A percentile compares a stretch with the other conserved stretches of the same genome.
phyloP scores from a whole-genome alignment of 30 jellyfish, hydroid and myxozoan genomes.

The Cassiopea andromeda region DNA sequence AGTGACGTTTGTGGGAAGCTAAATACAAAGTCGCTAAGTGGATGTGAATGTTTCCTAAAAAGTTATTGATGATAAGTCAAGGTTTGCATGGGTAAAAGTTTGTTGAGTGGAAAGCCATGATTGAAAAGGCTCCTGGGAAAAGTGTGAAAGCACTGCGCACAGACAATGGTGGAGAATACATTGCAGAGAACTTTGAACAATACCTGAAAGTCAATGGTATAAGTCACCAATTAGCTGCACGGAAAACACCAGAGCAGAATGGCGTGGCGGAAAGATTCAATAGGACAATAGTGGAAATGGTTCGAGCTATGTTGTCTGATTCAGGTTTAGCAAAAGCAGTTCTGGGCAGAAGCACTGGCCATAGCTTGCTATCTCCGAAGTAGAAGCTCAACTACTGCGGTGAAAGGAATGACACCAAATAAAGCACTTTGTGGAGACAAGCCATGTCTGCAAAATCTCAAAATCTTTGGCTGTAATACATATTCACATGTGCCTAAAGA shows the following conservation, averaged over 20 bases:
- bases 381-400: slow-evolving; percentile 19
- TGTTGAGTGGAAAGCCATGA: slow-evolving; percentile 43
- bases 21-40: no score
- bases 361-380: slow-evolving; percentile 6
- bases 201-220: background rate
- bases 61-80: no score
- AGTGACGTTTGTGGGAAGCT: no score
- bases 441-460: background rate
- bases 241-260: background rate
- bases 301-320: no score
- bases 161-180: no score
- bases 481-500: no score
- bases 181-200: no score
- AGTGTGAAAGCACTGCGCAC: background rate
- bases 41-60: no score
- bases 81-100: background rate
- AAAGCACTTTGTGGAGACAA: background rate
- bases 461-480: background rate
- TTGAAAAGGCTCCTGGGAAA: slow-evolving; percentile 39
- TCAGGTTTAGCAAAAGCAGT: slow-evolving; percentile 4
- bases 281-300: background rate
- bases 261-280: slow-evolving; percentile 31
- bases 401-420: background rate
- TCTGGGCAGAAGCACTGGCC: slow-evolving; percentile 32
- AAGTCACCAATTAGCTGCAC: background rate